Conservation (phyloP, 2,888 invertebrate species). For the Lasioglossum vierecki region DNA sequence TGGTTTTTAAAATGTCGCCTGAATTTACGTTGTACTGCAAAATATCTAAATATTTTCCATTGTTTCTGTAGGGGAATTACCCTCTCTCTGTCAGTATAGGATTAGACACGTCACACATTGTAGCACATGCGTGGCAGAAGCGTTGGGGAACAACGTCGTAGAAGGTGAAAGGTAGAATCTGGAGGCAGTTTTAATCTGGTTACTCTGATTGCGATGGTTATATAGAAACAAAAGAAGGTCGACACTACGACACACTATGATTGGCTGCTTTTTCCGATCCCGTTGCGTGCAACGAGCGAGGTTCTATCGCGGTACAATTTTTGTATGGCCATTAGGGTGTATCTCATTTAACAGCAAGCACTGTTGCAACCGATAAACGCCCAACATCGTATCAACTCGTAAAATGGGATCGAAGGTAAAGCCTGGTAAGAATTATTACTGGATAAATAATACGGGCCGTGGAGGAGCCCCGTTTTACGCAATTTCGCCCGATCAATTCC, state of each 20-base stretch:
- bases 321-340: background rate
- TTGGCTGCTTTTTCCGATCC: background rate
- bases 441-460: constrained; percentile 35
- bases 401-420: background rate
- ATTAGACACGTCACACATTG: too few species aligned
- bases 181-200: too few species aligned
- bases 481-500: constrained; percentile 41
- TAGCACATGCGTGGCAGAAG: too few species aligned
- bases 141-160: too few species aligned
- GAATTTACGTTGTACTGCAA: too few species aligned
- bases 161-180: too few species aligned
- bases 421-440: constrained; percentile 19
- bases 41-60: too few species aligned
- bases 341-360: background rate
- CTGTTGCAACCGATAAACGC: background rate
- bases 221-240: background rate
- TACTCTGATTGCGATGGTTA: background rate
- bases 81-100: too few species aligned
- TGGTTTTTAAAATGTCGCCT: too few species aligned
- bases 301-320: background rate
- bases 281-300: background rate
- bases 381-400: background rate
- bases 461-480: constrained; percentile 33
- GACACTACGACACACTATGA: background rate
- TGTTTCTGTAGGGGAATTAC: too few species aligned